Conservation (phyloP, 2,113 vertebrate genomes). For the Myxocyprinus asiaticus region DNA sequence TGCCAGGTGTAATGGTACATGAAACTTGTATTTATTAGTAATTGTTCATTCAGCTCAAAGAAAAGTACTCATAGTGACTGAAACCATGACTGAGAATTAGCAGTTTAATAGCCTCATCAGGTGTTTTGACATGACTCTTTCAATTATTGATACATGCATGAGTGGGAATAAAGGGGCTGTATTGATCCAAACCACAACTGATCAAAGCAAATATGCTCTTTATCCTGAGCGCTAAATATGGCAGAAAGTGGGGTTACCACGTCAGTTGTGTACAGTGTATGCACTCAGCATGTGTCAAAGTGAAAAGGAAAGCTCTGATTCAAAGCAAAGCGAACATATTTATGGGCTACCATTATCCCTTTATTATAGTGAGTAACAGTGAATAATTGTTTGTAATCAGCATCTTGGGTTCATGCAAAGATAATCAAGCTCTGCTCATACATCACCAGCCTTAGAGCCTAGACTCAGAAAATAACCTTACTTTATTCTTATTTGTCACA, state of each 20-base stretch:
- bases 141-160: slow-evolving; percentile 31
- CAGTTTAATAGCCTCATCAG: slow-evolving; percentile 19
- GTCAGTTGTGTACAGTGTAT: background rate
- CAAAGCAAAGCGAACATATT: slow-evolving; percentile 57
- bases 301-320: slow-evolving; percentile 12
- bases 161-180: background rate
- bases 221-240: background rate
- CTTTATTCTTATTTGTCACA: slow-evolving; percentile 69
- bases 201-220: slow-evolving; percentile 26
- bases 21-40: too few relatives aligned
- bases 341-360: slow-evolving; percentile 72
- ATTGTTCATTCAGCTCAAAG: too few relatives aligned
- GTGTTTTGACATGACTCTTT: slow-evolving; percentile 19
- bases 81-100: background rate
- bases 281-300: background rate
- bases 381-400: slow-evolving; percentile 78
- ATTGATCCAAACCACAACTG: slow-evolving; percentile 33
- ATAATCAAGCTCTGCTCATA: slow-evolving; percentile 69
- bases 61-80: background rate
- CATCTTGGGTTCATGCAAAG: slow-evolving; percentile 69
- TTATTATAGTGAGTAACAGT: slow-evolving; percentile 77
- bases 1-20: too few relatives aligned
- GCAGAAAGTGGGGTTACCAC: background rate
- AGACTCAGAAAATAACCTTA: slow-evolving; percentile 36
- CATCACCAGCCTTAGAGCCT: slow-evolving; percentile 62